Base-by-base conservation (phyloP, 1,140 invertebrate genomes). In the Drosophila cardini region DNA sequence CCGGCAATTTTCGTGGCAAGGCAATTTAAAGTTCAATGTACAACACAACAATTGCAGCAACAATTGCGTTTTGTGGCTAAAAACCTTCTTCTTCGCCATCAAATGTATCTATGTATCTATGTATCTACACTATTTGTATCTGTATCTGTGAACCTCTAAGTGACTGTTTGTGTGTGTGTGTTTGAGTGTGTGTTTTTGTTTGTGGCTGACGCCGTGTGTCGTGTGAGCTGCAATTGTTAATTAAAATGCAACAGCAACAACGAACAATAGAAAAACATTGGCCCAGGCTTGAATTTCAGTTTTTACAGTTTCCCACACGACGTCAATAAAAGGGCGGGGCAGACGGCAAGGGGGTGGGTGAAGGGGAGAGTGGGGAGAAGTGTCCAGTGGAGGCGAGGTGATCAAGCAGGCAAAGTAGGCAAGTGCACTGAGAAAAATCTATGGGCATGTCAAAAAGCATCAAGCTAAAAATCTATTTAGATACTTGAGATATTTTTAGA, bases 21-120 rank as follows among this genome's bases (percentile, higher is more conserved):
- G 61, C 72, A 61, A 74, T 75, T 78, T 78, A 70, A 78, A 78
- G 76, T 78, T 78, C 76, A 78, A 78, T 78, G 76, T 78, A 78
- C 72, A 78, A 78, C 65, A 78, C 65, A 78, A 75, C 75, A 78
- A 74, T 72, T 72, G 70, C 68, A 36, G 21, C 21, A 26, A 26
- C 21, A 65, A 60, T 55, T 53, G 69, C 69, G 61, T 67, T 61
- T 61, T 71, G 60, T 40, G 67, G 68, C 60, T 53, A 57, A 68
- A 73, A 71, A 46, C 45, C 10, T 43, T 42, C 26, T 34, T 9
- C 38, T 16, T 21, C 13, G 40, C 64, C 21, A 16, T 53, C 38
- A 38, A 53, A 50, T 26, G 48, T 43, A 61, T 53, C 11, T 30
- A 26, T 26, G 10, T 61, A 36, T 16, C 13, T 56, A 52, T 53